Base-by-base conservation (phyloP, 2,113 vertebrate species). In the Nothobranchius furzeri region DNA sequence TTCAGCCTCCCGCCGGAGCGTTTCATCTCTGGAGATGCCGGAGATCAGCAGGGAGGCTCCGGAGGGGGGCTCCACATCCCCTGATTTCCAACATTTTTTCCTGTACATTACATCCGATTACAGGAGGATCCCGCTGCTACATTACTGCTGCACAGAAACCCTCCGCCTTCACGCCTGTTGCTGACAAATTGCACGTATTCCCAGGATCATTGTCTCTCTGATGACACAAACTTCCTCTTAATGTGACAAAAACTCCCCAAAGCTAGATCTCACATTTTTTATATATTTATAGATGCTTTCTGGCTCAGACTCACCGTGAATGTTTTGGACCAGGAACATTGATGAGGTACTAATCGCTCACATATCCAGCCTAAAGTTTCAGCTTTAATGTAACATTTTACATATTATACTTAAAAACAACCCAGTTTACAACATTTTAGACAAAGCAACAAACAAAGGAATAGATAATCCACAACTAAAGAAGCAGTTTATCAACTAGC, bases 91-190 rank as follows among this genome's bases (percentile, higher is more conserved):
- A 36, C 14, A 1, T 53, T 51, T 52, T 40, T 40, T 47, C 56
- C 24, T 64, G 56, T 4, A 20, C 66, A n/a, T 83, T 65, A 73
- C 81, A 56, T 73, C 62, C 82, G 73, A 79, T 80, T 79, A 80
- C 65, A 71, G 69, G 64, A 60, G 3, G 9, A 15, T 59, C 62
- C 25, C 62, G 2, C 68, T 45, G 40, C n/a, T 12, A 7, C 51
- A 46, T 62, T 59, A 46, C 12, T 8, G 49, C 64, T 0, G 48
- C 40, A 12, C 53, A 12, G 12, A 20, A 40, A 12, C 30, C 14
- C 40, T 11, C 17, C 15, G 50, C 25, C 36, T 49, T 56, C 75
- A 60, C 50, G 56, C 60, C 67, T 3, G 12, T 53, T 74, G 45
- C 55, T 20, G 53, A 51, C n/a, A 60, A 54, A 70, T 75, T 73